These are phyloP conservation scores for Sebastes trivittatus DNA, from an alignment of 2,797 vertebrate genomes.

Conservation along the genomic window DNA sequence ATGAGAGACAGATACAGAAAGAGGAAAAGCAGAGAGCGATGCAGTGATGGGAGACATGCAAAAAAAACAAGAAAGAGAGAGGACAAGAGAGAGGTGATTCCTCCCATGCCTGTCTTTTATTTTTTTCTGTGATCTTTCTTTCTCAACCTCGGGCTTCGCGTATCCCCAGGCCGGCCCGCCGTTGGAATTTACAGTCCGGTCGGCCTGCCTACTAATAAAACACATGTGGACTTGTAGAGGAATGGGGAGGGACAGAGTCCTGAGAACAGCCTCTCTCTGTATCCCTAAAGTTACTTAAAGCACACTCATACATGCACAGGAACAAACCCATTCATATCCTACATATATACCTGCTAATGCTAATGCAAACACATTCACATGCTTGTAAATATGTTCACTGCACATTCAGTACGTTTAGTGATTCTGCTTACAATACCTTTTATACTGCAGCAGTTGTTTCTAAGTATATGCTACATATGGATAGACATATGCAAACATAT, in stretches of 20 bases:
- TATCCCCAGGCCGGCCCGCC: conserved; percentile 68
- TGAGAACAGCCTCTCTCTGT: conserved; percentile 67
- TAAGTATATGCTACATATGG: no score
- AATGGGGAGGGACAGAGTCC: conserved; percentile 70
- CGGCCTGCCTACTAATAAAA: conserved; percentile 81
- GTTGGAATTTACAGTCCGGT: conserved; percentile 81
- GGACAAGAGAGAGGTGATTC: conserved; percentile 39
- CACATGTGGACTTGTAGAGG: conserved; percentile 82
- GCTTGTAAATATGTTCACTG: conserved; percentile 7
- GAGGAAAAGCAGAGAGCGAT: neutral
- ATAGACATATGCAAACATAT: no score
- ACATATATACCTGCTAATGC: neutral
- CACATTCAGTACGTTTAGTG: neutral
- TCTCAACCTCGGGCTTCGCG: conserved; percentile 52
- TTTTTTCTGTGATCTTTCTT: conserved; percentile 48
- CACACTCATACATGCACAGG: neutral
- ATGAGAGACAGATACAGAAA: neutral
- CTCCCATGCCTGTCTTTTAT: conserved; percentile 38
- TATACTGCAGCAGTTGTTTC: neutral
- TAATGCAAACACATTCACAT: conserved; percentile 3
- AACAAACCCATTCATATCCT: conserved; percentile 3
- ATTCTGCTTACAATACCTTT: neutral
- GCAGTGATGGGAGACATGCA: neutral
- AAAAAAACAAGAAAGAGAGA: neutral
- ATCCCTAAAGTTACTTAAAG: conserved; percentile 19